Percentiles rank a stretch among this genome's conserved stretches.
phyloP scores from a whole-genome alignment of 2,797 vertebrate species.

The Eospalax fontanierii region DNA sequence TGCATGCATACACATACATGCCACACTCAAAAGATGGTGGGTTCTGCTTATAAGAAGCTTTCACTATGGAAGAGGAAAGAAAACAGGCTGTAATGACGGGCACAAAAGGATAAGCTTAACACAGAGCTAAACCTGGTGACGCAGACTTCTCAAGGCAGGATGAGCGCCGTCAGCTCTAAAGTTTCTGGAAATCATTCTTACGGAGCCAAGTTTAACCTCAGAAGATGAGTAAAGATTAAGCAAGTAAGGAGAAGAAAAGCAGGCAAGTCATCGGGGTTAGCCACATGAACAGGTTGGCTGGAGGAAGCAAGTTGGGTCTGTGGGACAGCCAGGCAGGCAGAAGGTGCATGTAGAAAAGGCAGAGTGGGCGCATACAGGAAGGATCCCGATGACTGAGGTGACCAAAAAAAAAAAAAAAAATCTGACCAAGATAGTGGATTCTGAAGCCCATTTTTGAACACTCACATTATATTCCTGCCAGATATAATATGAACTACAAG shows the following conservation, averaged over 20 bases:
- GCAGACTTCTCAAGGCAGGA: background rate
- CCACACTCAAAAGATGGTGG: background rate
- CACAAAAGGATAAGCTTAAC: background rate
- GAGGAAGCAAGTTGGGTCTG: background rate
- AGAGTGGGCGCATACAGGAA: background rate
- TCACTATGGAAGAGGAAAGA: background rate
- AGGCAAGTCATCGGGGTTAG: background rate
- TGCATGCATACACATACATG: background rate
- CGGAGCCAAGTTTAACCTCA: background rate
- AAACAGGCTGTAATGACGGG: accelerated
- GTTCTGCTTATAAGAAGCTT: background rate
- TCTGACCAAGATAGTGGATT: background rate
- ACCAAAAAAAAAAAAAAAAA: background rate
- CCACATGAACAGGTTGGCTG: background rate
- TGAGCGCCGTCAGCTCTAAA: background rate
- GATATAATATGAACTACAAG: background rate
- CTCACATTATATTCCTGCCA: background rate
- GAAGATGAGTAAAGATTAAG: background rate
- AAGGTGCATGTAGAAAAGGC: background rate
- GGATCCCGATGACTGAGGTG: background rate
- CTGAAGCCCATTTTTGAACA: background rate
- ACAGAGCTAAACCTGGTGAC: background rate
- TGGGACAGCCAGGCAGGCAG: background rate
- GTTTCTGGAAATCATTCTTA: background rate
- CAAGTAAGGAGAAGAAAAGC: background rate